Base-by-base conservation (phyloP, 1,140 invertebrate genomes). In the Centruroides vittatus region DNA sequence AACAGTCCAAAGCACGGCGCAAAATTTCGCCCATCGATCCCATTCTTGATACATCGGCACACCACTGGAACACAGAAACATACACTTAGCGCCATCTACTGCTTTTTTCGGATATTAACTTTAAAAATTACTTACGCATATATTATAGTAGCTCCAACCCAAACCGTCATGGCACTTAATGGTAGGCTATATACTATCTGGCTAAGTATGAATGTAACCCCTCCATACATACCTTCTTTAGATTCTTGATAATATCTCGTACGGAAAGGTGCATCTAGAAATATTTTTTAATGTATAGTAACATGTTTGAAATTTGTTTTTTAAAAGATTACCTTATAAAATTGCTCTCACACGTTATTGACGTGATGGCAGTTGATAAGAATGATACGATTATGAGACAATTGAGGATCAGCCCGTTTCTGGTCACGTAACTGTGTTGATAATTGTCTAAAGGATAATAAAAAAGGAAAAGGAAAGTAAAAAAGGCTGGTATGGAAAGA, bases 181-280 rank as follows among this genome's bases (percentile, higher is more conserved):
- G 89, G 88, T 47, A 93, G 73, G 3, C 84, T 87, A 5, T 87
- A 80, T 0, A 91, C 69, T 57, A 84, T 83, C 71, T 91, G 89
- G 0, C 86, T 83, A 0, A 89, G 75, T 0, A 93, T 75, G 63
- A 93, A 83, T 63, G 88, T 81, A 0, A 88, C 85, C 3, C 89
- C 90, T 11, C 85, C 83, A 70, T 94, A 94, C 0, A 89, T 73
- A 2, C 89, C 88, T 70, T 91, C 86, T 58, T 89, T 80, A 10
- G 85, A 83, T 70, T 94, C 91, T 72, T 93, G 87, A 63, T 90
- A 93, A 72, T 91, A 93, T 36, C 88, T 78, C 35, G 86, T 88
- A 12, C 90, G 78, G 74, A 88, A 87, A 55, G 80, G 81, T 47
- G 86, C 83, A 79, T 86, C 88, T 91, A 69, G 5, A 41, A 41